Percentiles rank a stretch among this genome's conserved stretches.
phyloP scores from a whole-genome alignment of 2,113 vertebrate species.

The Hemichromis elongatus region DNA sequence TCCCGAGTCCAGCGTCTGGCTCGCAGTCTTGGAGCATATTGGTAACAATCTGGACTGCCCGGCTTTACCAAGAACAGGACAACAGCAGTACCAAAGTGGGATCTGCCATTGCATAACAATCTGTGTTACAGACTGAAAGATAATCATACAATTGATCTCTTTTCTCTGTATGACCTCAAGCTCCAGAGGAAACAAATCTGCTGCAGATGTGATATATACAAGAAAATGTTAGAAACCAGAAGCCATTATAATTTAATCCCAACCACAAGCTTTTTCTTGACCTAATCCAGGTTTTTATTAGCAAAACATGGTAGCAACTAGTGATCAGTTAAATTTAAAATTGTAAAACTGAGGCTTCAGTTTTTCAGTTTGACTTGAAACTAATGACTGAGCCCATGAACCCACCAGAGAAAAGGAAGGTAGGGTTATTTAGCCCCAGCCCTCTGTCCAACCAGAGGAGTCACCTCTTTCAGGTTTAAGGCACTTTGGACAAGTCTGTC shows the following conservation, averaged over 20 bases:
- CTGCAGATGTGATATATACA: not conserved
- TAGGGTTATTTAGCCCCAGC: not conserved
- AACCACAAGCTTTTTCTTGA: not conserved
- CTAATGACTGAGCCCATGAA: not conserved
- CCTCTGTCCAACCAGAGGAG: too few species aligned
- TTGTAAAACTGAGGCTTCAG: not conserved
- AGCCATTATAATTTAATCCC: not conserved
- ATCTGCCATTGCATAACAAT: not conserved
- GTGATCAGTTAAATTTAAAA: not conserved
- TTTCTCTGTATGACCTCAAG: not conserved
- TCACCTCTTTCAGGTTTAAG: not conserved
- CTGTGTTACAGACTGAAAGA: constrained; percentile 1
- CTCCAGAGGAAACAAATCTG: not conserved
- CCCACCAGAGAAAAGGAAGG: not conserved
- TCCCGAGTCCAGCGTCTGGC: not conserved
- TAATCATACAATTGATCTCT: not conserved
- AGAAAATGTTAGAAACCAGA: not conserved
- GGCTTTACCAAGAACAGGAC: not conserved
- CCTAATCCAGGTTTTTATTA: not conserved
- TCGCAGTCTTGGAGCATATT: not conserved
- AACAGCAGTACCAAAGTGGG: not conserved
- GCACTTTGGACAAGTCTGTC: not conserved
- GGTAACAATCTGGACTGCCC: not conserved
- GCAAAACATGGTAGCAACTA: not conserved
- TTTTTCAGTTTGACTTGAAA: not conserved